Conservation (phyloP, 1,140 invertebrate species). For the Halyomorpha halys region DNA sequence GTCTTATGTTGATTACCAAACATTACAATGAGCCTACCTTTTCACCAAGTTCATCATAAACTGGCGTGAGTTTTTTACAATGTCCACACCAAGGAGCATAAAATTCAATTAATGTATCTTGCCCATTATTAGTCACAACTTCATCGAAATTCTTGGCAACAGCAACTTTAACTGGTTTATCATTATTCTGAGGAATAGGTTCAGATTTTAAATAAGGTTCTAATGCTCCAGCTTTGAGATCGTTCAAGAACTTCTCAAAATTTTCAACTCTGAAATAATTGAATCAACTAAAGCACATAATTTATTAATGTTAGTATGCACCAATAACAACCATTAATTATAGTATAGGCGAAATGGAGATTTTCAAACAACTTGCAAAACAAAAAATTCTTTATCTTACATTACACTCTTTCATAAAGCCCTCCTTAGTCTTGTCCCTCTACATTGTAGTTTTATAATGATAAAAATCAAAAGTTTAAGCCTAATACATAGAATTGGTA, state of each 20-base stretch:
- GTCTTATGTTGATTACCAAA: no score
- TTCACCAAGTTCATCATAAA: conserved; percentile 87
- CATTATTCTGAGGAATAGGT: conserved; percentile 75
- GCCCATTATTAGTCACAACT: conserved; percentile 78
- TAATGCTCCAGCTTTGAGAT: conserved; percentile 69
- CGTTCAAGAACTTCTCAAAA: conserved; percentile 79
- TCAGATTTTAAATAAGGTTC: conserved; percentile 95
- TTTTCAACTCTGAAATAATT: conserved; percentile 58
- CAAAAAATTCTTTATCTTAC: no score
- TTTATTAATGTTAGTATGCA: no score
- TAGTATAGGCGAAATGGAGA: no score
- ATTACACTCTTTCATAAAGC: no score
- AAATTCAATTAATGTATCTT: conserved; percentile 94
- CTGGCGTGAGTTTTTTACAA: conserved; percentile 89
- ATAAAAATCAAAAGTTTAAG: no score
- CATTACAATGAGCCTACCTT: conserved; percentile 46
- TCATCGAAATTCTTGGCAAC: conserved; percentile 97
- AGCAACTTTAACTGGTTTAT: conserved; percentile 76
- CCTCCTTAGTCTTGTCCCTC: no score
- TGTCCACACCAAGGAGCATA: conserved; percentile 99
- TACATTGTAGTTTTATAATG: no score
- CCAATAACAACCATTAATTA: no score
- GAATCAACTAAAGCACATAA: no score
- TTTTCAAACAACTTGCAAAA: no score
- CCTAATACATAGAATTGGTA: no score